Percentiles rank a stretch among this genome's conserved stretches.
Conservation (phyloP, 2,797 vertebrate genomes). For the Erethizon dorsatum region DNA sequence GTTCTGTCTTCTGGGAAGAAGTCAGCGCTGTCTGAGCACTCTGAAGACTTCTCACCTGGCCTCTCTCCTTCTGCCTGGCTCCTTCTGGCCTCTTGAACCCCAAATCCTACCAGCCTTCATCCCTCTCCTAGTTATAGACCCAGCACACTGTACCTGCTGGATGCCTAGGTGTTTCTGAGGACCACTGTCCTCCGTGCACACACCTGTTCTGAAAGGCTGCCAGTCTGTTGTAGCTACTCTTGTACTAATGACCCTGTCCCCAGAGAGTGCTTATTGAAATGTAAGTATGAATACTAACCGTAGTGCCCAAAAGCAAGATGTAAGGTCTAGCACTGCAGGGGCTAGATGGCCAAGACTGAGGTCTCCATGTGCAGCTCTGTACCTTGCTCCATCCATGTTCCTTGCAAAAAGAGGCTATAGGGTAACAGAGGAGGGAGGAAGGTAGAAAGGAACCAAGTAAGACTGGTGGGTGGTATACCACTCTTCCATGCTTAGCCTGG, state of each 20-base stretch:
- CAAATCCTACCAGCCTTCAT: neutral
- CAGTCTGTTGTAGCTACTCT: neutral
- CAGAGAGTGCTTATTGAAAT: neutral
- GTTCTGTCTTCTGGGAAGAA: neutral
- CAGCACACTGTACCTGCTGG: neutral
- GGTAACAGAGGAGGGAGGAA: neutral
- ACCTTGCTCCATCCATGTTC: neutral
- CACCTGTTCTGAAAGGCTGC: neutral
- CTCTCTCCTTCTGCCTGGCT: neutral
- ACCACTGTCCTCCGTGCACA: neutral
- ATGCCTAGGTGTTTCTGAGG: neutral
- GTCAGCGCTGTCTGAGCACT: neutral
- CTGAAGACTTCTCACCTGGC: neutral
- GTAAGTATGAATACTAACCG: neutral
- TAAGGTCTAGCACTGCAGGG: neutral
- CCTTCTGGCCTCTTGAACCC: neutral
- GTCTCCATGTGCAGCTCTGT: neutral
- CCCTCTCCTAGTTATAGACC: neutral
- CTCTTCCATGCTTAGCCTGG: neutral
- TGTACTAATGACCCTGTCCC: neutral
- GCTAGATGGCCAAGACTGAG: neutral
- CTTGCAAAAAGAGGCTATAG: neutral
- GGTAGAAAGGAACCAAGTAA: neutral
- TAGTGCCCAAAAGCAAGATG: neutral
- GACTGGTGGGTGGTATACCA: neutral